Percentiles rank a stretch among this genome's conserved stretches.
Conservation (phyloP, 2,888 invertebrate genomes). For the Choristoneura rosaceana region DNA sequence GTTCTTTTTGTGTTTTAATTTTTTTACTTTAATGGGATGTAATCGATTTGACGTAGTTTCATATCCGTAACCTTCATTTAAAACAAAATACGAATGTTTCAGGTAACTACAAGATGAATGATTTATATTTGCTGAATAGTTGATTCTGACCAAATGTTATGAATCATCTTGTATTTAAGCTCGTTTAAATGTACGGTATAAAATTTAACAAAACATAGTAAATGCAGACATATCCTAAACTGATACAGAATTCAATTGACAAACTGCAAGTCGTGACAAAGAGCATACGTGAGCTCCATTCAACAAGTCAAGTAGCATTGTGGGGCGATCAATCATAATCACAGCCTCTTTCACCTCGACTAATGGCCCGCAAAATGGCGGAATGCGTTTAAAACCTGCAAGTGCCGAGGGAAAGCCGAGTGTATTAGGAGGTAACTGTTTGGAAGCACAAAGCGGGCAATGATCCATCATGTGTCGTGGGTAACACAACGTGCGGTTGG, state of each 20-base stretch:
- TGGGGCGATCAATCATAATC: slow-evolving; percentile 83
- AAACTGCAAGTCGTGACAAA: slow-evolving; percentile 60
- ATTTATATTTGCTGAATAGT: no score
- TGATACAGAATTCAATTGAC: slow-evolving; percentile 22
- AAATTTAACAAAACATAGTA: no score
- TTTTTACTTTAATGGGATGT: no score
- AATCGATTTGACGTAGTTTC: no score
- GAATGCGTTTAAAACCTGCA: slow-evolving; percentile 83
- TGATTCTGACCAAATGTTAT: no score
- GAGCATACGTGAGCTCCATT: slow-evolving; percentile 70
- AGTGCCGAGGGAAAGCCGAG: slow-evolving; percentile 61
- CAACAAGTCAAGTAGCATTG: slow-evolving; percentile 80
- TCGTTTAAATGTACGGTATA: no score
- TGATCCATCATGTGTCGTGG: slow-evolving; percentile 79
- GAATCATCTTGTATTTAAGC: no score
- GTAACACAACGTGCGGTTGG: slow-evolving; percentile 15
- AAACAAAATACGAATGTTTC: no score
- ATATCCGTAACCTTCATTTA: no score
- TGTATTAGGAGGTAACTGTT: slow-evolving; percentile 81
- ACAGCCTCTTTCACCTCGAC: slow-evolving; percentile 81
- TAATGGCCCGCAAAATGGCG: slow-evolving; percentile 83
- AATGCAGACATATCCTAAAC: background rate
- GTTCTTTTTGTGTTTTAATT: no score
- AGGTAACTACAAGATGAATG: no score
- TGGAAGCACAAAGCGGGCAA: slow-evolving; percentile 78